Evolutionary conservation across 1,140 invertebrate species (phyloP).

Genomic region (Aphidius gifuensis): DNA sequence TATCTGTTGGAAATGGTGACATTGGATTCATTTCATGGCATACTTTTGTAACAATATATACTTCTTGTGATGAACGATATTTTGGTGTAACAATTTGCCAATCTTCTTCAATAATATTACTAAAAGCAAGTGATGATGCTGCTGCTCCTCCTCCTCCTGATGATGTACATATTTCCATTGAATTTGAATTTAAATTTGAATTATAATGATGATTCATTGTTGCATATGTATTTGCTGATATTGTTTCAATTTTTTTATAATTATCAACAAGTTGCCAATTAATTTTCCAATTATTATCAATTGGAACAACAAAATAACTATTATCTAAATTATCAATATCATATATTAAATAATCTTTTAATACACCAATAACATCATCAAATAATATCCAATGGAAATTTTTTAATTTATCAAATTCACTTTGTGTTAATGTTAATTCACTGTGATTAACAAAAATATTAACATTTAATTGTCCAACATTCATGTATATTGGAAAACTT

Average conservation of each 20-base stretch:
- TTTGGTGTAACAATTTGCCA: slow-evolving; percentile 38
- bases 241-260: slow-evolving; percentile 32
- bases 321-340: slow-evolving; percentile 64
- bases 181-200: too few species aligned
- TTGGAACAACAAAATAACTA: slow-evolving; percentile 75
- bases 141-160: too few species aligned
- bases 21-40: slow-evolving; percentile 72
- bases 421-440: slow-evolving; percentile 53
- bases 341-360: slow-evolving; percentile 76
- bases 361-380: slow-evolving; percentile 69
- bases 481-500: slow-evolving; percentile 82
- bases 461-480: slow-evolving; percentile 75
- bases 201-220: background rate
- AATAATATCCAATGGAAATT: slow-evolving; percentile 62
- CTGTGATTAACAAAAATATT: slow-evolving; percentile 57
- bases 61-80: slow-evolving; percentile 36
- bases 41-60: slow-evolving; percentile 83
- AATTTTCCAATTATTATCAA: slow-evolving; percentile 49
- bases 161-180: too few species aligned
- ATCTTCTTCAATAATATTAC: slow-evolving; percentile 38
- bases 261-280: slow-evolving; percentile 64
- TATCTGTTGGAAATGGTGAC: slow-evolving; percentile 76
- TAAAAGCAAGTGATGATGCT: slow-evolving; percentile 1
- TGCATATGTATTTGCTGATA: too few species aligned
- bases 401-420: slow-evolving; percentile 60